Conservation (phyloP, 2,888 invertebrate species). For the Leuctra nigra region DNA sequence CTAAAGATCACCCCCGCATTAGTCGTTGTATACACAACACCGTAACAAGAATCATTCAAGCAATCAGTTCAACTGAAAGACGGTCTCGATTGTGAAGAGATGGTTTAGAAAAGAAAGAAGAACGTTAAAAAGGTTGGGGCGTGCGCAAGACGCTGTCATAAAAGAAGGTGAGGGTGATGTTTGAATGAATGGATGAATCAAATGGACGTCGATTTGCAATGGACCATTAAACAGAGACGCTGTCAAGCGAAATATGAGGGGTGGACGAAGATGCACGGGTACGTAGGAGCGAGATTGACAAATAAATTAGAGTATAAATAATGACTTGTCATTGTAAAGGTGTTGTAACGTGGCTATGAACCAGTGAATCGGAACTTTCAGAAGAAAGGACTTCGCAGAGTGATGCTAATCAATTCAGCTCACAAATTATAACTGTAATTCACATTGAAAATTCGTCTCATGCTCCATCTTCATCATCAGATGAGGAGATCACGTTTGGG, state of each 20-base stretch:
- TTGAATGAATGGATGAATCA: constrained; percentile 15
- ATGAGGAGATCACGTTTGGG: not conserved
- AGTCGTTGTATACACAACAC: constrained; percentile 20
- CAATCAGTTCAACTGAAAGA: constrained; percentile 12
- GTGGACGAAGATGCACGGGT: not conserved
- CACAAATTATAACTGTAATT: not conserved
- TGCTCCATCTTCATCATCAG: not conserved
- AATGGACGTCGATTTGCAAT: constrained; percentile 11
- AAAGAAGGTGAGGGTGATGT: constrained; percentile 3
- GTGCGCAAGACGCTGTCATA: constrained; percentile 14
- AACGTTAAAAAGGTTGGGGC: constrained; percentile 19
- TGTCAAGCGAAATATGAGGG: constrained; percentile 4
- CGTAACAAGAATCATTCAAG: constrained; percentile 19
- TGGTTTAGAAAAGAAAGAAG: constrained; percentile 2
- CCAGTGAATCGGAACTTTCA: too few relatives aligned
- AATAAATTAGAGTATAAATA: constrained; percentile 14
- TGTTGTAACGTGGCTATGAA: constrained; percentile 1
- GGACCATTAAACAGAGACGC: constrained; percentile 13
- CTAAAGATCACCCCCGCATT: constrained; percentile 18
- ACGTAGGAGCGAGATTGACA: constrained; percentile 8
- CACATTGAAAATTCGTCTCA: not conserved
- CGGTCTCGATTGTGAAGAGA: too few relatives aligned
- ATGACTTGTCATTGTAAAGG: constrained; percentile 12
- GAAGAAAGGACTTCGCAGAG: too few relatives aligned
- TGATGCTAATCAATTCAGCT: not conserved